Evolutionary conservation across 2,797 vertebrate genomes (phyloP), one percentile per base, ranked within the genome.

Genomic region (Melanotaenia nigrans): DNA sequence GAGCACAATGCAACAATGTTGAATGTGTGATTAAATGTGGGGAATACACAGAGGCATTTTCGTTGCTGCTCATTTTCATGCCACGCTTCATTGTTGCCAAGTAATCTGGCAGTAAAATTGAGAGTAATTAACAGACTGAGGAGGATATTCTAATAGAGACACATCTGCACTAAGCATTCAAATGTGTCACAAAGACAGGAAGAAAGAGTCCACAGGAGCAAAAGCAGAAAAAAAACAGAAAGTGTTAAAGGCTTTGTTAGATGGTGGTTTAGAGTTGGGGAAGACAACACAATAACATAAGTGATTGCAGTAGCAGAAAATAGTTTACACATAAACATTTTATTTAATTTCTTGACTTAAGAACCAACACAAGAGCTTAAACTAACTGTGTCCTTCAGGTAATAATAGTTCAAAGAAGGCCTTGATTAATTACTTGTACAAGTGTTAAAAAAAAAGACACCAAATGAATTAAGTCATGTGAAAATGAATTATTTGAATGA

Each of bases 401-500:
- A 62, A 73, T 65, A 28, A 73, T 78, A 80, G 81, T 83, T 69
- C 71, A 71, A 87, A 78, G 64, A 83, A 56, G 33, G 42, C 53
- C 13, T 58, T 78, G 65, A 87, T 79, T 80, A 71, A 90, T 85
- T 75, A 56, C 56, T 49, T 70, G 75, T 64, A 72, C 74, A 75
- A 77, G 42, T 83, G 51, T 25, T 74, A 10, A 42, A 10, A 36
- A 10, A 59, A 28, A 72, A 66, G 13, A 73, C 61, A 49, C 9
- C 32, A 32, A 75, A 85, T 81, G 58, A 85, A 77, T 89, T 78
- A 83, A 53, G 56, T 81, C 55, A 60, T 38, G 16, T 6, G 18
- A 81, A 78, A 87, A 82, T 89, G n/a, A 87, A 85, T 85, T 71
- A 82, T 78, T 79, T 14, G 35, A 71, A 36, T 65, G 79, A 81